phyloP scores from a whole-genome alignment of 2,888 invertebrate genomes.

The Leucania comma region DNA sequence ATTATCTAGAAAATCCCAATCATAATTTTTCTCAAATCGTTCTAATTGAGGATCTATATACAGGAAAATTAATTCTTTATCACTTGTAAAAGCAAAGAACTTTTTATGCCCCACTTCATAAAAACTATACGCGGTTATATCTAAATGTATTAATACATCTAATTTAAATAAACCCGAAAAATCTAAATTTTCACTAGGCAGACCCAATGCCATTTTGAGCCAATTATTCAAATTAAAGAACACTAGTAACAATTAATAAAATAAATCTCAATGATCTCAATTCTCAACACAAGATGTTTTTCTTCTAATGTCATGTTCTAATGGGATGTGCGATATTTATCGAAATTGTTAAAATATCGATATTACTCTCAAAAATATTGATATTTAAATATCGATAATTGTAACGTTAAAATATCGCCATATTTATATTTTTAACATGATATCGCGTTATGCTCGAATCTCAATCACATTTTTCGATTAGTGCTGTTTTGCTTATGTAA shows the following conservation, averaged over 20 bases:
- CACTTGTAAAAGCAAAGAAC: conserved; percentile 85
- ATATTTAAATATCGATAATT: too few species aligned
- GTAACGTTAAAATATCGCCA: too few species aligned
- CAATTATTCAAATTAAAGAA: not conserved
- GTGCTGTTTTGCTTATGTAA: too few species aligned
- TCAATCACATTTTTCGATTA: too few species aligned
- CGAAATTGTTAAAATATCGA: too few species aligned
- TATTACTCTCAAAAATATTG: too few species aligned
- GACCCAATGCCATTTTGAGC: conserved; percentile 74
- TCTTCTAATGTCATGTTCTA: too few species aligned
- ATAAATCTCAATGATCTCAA: too few species aligned
- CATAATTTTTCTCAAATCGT: conserved; percentile 82
- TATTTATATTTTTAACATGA: too few species aligned
- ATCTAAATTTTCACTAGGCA: conserved; percentile 81
- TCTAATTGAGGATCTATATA: conserved; percentile 83
- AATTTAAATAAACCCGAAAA: conserved; percentile 88
- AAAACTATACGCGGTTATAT: conserved; percentile 82
- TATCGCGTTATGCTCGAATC: too few species aligned
- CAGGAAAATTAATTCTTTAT: conserved; percentile 83
- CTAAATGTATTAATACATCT: conserved; percentile 84
- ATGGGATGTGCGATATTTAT: too few species aligned
- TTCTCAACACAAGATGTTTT: conserved; percentile 13
- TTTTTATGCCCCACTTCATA: conserved; percentile 88
- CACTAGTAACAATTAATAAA: too few species aligned
- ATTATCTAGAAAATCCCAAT: conserved; percentile 88